Evolutionary conservation across 1,140 invertebrate species (phyloP).

Genomic region (Drosophila serrata): DNA sequence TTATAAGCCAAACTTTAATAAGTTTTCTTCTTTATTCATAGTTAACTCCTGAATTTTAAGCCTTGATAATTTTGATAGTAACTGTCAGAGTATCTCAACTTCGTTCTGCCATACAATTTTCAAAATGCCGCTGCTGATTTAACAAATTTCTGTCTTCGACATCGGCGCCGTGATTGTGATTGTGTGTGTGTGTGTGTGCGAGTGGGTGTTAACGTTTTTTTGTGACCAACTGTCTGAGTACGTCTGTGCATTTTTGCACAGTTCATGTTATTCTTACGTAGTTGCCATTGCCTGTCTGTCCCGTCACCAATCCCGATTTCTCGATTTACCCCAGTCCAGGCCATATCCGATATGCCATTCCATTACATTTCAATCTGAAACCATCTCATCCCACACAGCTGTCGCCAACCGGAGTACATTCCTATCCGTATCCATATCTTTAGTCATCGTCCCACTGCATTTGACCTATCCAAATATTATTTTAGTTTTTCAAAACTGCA

Average conservation of each 20-base stretch:
- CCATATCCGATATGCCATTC: conserved; percentile 22
- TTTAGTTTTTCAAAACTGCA: conserved; percentile 66
- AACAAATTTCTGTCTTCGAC: conserved; percentile 76
- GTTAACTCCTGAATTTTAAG: background rate
- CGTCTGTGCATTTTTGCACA: conserved; percentile 67
- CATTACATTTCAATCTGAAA: conserved; percentile 1
- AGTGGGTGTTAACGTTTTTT: conserved; percentile 36
- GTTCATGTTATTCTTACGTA: conserved; percentile 79
- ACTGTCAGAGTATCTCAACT: background rate
- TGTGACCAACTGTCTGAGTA: conserved; percentile 53
- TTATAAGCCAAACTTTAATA: background rate
- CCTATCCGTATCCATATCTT: conserved; percentile 42
- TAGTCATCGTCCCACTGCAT: conserved; percentile 50
- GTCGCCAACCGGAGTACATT: conserved; percentile 6
- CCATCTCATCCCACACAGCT: conserved; percentile 25
- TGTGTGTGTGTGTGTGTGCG: conserved; percentile 37
- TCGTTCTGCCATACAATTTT: background rate
- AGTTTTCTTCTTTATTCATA: background rate
- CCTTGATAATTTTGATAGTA: background rate
- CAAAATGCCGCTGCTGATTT: conserved; percentile 67
- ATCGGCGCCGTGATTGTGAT: conserved; percentile 70
- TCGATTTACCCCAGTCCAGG: conserved; percentile 10
- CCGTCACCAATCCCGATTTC: conserved; percentile 33
- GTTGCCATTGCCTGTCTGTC: conserved; percentile 76
- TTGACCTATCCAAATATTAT: conserved; percentile 78